A percentile compares a stretch with the other conserved stretches of the same genome.
Evolutionary conservation across 2,888 invertebrate genomes (phyloP).

Genomic region (Oeneis ivallda): DNA sequence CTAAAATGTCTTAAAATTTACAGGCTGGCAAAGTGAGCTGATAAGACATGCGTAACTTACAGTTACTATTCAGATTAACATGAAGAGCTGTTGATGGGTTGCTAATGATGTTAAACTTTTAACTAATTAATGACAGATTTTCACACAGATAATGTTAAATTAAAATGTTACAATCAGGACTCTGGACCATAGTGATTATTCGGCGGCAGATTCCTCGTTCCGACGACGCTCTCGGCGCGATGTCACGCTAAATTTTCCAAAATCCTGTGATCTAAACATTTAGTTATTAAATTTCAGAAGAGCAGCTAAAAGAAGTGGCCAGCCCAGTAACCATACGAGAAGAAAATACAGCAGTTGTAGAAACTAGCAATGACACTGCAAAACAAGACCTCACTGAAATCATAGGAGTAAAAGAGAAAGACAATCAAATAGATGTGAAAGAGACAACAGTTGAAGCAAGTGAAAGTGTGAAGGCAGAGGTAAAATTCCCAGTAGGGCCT

Average conservation of each 20-base stretch:
- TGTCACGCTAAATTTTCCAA: neutral
- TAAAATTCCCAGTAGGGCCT: slow-evolving; percentile 43
- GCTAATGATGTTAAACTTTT: no score
- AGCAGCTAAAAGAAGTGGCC: slow-evolving; percentile 21
- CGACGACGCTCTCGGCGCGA: no score
- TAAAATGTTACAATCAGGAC: no score
- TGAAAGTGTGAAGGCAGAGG: slow-evolving; percentile 38
- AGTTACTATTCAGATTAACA: no score
- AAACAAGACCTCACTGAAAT: slow-evolving; percentile 24
- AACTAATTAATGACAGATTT: no score
- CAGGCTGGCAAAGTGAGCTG: no score
- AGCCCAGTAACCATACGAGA: slow-evolving; percentile 37
- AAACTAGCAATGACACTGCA: slow-evolving; percentile 23
- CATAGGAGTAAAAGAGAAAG: slow-evolving; percentile 15
- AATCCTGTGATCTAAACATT: neutral
- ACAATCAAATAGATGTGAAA: slow-evolving; percentile 21
- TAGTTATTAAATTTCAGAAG: slow-evolving; percentile 23
- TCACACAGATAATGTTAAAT: no score
- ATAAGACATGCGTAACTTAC: no score
- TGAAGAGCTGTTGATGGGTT: no score
- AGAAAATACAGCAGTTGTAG: slow-evolving; percentile 35
- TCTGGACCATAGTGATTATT: no score
- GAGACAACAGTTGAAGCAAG: slow-evolving; percentile 30
- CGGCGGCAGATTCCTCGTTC: no score
- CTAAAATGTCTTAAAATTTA: no score